Base-by-base conservation (phyloP, 2,888 invertebrate genomes). In the Drosophila vallismaia region DNA sequence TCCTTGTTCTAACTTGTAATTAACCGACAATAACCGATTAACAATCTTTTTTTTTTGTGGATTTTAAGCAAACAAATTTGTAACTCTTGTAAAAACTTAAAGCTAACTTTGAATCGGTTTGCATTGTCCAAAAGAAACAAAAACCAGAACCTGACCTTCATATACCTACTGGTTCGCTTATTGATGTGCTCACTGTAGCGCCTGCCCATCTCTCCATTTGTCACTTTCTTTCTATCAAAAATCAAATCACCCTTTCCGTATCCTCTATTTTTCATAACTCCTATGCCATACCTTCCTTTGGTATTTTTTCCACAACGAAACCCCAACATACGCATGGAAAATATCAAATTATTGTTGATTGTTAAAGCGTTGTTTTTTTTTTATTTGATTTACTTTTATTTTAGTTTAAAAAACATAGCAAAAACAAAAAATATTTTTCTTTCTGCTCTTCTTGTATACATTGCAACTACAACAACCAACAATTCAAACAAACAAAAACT, bases 381-480 rank as follows among this genome's bases (percentile, higher is more conserved):
- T 81, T 76, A 53, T 83, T 79, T 73, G 72, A 76, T 77, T 78
- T 58, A 76, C 76, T 81, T 87, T 73, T 82, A 75, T 86, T 89
- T 76, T 87, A 90, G 89, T 89, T 76, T 90, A 90, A 89, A 79
- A 64, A 76, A 59, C 68, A 64, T 64, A 83, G 75, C 86, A 80
- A 80, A 84, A 64, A 64, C 85, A 74, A 78, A 84, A 73, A 77
- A 86, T 77, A 86, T 86, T 76, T 88, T 79, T 89, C 77, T 86
- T 82, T 88, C 85, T 89, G 86, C 86, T 88, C 89, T 88, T 86
- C 88, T 83, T 86, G 84, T 87, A 87, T 82, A 87, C 82, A 87
- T 87, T 82, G 82, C 82, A 85, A 83, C 36, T 36, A 36, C 73
- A 66, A 75, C 63, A 64, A 84, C 74, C 75, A 58, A 66, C 55